Evolutionary conservation across 2,888 invertebrate species (phyloP), one percentile per base, ranked within the genome.

Genomic region (Pristionchus entomophagus): DNA sequence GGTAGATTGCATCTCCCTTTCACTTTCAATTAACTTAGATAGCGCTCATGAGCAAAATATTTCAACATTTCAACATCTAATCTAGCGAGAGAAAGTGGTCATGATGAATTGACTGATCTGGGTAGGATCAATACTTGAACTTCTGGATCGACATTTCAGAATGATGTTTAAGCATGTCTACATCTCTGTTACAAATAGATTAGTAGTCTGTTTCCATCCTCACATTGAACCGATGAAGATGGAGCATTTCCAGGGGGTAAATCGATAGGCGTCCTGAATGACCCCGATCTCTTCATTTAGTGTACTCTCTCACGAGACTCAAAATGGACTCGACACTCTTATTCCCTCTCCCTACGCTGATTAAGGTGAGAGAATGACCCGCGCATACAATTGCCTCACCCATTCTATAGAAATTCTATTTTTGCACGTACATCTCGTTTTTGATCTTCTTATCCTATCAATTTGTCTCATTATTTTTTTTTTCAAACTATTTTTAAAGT

Each of bases 301-400:
- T 62, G 29, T 17, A 26, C 62, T 62, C 62, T 69, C 38, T 26
- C 73, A 32, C 45, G 41, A 12, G 73, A 41, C 73, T 73, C 26
- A 45, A 73, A 73, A 73, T 73, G 73, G 73, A 73, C 73, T 73
- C 2, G 29, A 26, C 26, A 73, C 73, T 73, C 38, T n/a, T 73
- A 38, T 73, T 41, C n/a, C 73, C 41, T 45, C 69, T 38, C 19
- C n/a, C 62, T 65, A n/a, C 65, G 22, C 38, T 38, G 6, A 8
- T 14, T 17, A 38, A 29, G 19, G 22, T 35, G 65, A 38, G 65
- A 38, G 38, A 8, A 6, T 35, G 65, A 12, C 38, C 65, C 65
- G 38, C 65, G 65, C 26, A 32, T 19, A 69, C 2, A 32, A 45
- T 73, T 65, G 6, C 35, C 65, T 17, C 65, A 65, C 19, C 35